Conservation (phyloP, 2,797 vertebrate species). For the Diglossa cyanea region DNA sequence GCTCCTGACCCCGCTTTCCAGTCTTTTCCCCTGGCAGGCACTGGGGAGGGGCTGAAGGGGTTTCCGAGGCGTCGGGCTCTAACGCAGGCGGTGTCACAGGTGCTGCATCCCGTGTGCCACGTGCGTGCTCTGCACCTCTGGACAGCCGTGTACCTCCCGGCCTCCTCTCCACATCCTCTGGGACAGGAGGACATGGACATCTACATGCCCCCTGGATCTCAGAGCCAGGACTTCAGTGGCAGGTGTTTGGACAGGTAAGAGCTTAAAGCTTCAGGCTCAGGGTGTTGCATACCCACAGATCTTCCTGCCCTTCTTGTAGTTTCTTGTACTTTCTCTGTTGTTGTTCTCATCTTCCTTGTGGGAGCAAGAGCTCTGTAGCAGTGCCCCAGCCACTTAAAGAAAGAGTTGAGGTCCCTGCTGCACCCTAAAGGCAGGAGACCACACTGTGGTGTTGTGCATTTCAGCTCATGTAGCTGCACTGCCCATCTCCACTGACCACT, state of each 20-base stretch:
- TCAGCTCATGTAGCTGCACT: neutral
- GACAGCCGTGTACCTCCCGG: slow-evolving; percentile 96
- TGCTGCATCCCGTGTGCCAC: slow-evolving; percentile 96
- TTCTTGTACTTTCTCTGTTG: neutral
- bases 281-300: neutral
- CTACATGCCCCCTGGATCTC: slow-evolving; percentile 83
- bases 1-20: neutral
- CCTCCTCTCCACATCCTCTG: slow-evolving; percentile 91
- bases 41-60: neutral
- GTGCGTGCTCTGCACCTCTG: slow-evolving; percentile 94
- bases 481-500: neutral
- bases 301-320: neutral
- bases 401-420: neutral
- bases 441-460: neutral
- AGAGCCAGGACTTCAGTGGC: slow-evolving; percentile 89
- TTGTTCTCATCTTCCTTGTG: neutral
- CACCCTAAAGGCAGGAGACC: neutral
- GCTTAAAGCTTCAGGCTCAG: neutral
- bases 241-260: slow-evolving; percentile 91
- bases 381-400: neutral
- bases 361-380: neutral
- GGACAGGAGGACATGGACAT: slow-evolving; percentile 95
- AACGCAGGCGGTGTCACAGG: slow-evolving; percentile 65
- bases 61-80: neutral
- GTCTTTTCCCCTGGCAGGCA: neutral